Evolutionary conservation across 2,113 vertebrate species (phyloP), one percentile per base, ranked within the genome.

Genomic region (Oncorhynchus tshawytscha): DNA sequence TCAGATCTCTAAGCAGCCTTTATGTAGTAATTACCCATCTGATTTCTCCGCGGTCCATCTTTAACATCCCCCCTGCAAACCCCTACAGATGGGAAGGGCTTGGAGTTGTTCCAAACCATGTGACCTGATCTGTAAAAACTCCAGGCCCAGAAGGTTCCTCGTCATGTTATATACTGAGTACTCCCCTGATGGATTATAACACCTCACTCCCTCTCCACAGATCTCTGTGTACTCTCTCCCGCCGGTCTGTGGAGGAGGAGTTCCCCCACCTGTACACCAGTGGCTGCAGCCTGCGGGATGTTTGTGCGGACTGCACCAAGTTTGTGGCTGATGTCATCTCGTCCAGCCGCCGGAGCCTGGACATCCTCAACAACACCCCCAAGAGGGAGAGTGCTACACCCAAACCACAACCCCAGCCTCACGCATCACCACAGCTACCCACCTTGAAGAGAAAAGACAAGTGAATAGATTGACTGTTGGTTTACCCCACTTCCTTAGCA

Each of bases 231-330:
- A 94, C 92, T 39, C 85, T 95, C 0, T 93, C 91, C 70, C 94
- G 95, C 79, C 93, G 85, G 74, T 94, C 94, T 0, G 96, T 98
- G 79, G 97, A 99, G 81, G 93, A 96, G 82, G 96, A 96, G 82
- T 99, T 99, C 80, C 97, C 97, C 0, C 96, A 98, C 85, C 95
- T 99, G 74, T 99, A 99, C 1, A 90, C 95, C 0, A 95, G 97
- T 0, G 97, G 97, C 89, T 96, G 96, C 3, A 84, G 92, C 66
- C 93, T 97, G 81, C 95, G 95, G 3, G 96, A 97, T 0, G 78
- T 98, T 80, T 99, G 97, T 77, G 92, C 90, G 0, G 96, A 98
- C 73, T 99, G 97, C 78, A 94, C 95, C 15, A 92, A 95, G 74
- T 99, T 99, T 0, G 94, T 99, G 2, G 94, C 94, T 0, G 96